Conservation (phyloP, 1,140 invertebrate genomes). For the Drosophila cardini region DNA sequence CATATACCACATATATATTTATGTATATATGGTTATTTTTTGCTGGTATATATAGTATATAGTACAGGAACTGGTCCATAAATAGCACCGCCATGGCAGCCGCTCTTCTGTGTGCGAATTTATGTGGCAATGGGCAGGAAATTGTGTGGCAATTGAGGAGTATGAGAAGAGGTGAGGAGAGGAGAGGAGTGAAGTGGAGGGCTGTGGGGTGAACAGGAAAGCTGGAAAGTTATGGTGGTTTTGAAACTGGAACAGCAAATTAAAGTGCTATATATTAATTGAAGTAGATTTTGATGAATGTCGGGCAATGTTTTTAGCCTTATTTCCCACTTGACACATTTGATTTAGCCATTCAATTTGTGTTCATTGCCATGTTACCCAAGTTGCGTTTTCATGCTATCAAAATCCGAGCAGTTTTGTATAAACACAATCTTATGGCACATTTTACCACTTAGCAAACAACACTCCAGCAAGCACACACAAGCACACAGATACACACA, state of each 20-base stretch:
- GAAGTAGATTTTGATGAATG: slow-evolving; percentile 52
- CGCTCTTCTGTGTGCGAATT: slow-evolving; percentile 65
- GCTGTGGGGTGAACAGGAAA: not conserved
- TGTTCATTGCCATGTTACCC: not conserved
- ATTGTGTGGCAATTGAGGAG: slow-evolving; percentile 52
- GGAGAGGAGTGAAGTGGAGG: too few relatives aligned
- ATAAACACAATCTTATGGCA: slow-evolving; percentile 22
- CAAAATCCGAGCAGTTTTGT: slow-evolving; percentile 1
- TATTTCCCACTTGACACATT: slow-evolving; percentile 25
- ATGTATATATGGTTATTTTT: slow-evolving; percentile 49
- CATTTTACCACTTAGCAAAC: slow-evolving; percentile 55
- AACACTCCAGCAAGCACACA: slow-evolving; percentile 20
- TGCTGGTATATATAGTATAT: too few relatives aligned
- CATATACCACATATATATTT: slow-evolving; percentile 14
- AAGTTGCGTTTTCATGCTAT: not conserved
- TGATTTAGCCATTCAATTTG: slow-evolving; percentile 7
- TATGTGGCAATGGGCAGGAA: slow-evolving; percentile 71
- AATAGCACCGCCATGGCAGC: slow-evolving; percentile 70
- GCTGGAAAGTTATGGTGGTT: slow-evolving; percentile 15
- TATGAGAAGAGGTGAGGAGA: too few relatives aligned
- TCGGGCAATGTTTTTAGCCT: slow-evolving; percentile 11
- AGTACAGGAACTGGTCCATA: slow-evolving; percentile 75
- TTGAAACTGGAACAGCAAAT: slow-evolving; percentile 61
- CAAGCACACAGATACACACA: slow-evolving; percentile 5
- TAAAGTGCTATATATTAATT: slow-evolving; percentile 72